Evolutionary conservation across 2,888 invertebrate genomes (phyloP), one percentile per base, ranked within the genome.

Genomic region (Carcina quercana): DNA sequence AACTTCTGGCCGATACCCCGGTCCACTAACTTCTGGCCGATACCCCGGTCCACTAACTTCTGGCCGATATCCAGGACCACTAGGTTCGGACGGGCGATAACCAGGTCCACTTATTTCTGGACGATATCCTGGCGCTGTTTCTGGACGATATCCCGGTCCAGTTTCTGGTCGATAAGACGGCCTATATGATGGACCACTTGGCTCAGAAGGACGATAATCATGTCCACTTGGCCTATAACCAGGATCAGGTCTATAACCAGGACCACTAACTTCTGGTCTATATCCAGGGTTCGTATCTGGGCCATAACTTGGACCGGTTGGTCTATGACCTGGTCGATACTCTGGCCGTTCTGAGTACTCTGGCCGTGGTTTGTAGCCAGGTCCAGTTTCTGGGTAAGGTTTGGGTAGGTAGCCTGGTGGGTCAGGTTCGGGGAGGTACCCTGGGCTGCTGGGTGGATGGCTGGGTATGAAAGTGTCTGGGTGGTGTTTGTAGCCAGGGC

Each of bases 341-440:
- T n/a, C n/a, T 17, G 24, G 24, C 6, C 5, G 6, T 2, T 24
- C 24, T 24, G 24, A 12, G 6, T 24, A 13, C n/a, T n/a, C n/a
- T 39, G 43, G 26, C 20, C 44, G 47, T 8, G 59, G 53, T 13
- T 42, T 30, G 25, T 54, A 53, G 1, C 40, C 45, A 11, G 61
- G 60, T 35, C 51, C 50, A 19, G 26, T 43, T 5, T 24, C 38
- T 1, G 33, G 34, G 27, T 26, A 14, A 15, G 14, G 12, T 20
- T 25, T 31, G 13, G 42, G 34, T 21, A 26, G 43, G 19, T 44
- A 59, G n/a, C 35, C 47, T 0, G 62, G 69, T 42, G 59, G 47
- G 3, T 48, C 11, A 6, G 43, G 37, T 28, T 34, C 38, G n/a
- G 36, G 34, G 1, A 34, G 33, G 7, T 22, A 38, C 27, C 25